phyloP scores from a whole-genome alignment of 2,113 vertebrate genomes.

The Panthera uncia region DNA sequence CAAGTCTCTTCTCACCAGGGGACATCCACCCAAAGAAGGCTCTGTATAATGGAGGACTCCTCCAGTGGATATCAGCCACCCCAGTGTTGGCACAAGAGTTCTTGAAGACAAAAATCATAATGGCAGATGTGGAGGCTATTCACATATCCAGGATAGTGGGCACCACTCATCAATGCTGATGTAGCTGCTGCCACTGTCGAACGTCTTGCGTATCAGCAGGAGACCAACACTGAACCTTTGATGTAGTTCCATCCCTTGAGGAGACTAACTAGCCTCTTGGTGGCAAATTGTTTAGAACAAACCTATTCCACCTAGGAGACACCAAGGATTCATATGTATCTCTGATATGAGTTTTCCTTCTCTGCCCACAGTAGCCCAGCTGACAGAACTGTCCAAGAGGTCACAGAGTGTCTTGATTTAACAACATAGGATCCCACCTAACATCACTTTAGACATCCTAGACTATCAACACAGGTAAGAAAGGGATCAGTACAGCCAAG shows the following conservation, averaged over 20 bases:
- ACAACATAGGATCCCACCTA: background rate
- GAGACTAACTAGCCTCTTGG: background rate
- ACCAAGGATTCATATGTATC: background rate
- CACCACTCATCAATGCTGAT: background rate
- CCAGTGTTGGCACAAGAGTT: background rate
- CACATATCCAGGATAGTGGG: background rate
- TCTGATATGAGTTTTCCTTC: background rate
- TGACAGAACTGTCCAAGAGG: background rate
- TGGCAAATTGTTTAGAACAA: background rate
- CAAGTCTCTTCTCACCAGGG: background rate
- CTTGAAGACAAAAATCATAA: background rate
- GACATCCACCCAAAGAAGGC: background rate
- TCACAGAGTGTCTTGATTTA: background rate
- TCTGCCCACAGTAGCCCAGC: background rate
- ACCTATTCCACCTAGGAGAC: background rate
- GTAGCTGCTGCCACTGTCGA: background rate
- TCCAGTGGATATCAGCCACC: background rate
- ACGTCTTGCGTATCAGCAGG: background rate
- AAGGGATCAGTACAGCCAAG: background rate
- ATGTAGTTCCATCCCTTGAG: background rate
- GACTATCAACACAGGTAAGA: background rate
- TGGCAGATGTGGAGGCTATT: background rate
- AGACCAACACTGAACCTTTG: background rate
- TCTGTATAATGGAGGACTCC: too few species aligned
- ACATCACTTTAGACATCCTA: background rate